Evolutionary conservation across 2,797 vertebrate genomes (phyloP).

Genomic region (Centropyge bicolor): DNA sequence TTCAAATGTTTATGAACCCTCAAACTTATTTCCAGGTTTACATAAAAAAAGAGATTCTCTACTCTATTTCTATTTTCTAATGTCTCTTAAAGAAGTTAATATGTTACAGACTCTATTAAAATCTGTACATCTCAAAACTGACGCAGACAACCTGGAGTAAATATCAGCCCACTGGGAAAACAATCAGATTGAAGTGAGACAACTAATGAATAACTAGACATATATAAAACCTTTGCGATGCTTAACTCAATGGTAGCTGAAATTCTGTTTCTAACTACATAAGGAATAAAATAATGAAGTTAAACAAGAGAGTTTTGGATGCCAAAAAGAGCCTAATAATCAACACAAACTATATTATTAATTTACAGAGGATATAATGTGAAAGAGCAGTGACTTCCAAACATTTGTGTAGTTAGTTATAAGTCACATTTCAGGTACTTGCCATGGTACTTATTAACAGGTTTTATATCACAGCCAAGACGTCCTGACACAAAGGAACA

Average conservation of each 20-base stretch:
- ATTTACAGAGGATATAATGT: background rate
- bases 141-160: background rate
- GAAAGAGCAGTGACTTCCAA: background rate
- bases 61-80: background rate
- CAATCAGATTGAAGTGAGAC: slow-evolving; percentile 5
- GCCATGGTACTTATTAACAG: background rate
- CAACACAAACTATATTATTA: background rate
- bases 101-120: background rate
- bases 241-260: slow-evolving; percentile 43
- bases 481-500: background rate
- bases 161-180: slow-evolving; percentile 20
- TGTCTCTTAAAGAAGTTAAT: background rate
- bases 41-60: too few species aligned
- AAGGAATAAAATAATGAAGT: background rate
- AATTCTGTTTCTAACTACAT: background rate
- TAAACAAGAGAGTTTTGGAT: background rate
- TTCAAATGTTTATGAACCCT: too few species aligned
- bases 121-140: background rate
- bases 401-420: background rate
- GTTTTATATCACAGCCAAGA: background rate
- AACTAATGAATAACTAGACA: slow-evolving; percentile 42
- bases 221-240: slow-evolving; percentile 22
- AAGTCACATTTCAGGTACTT: background rate
- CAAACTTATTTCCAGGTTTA: too few species aligned
- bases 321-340: background rate